Conservation (phyloP, 2,888 invertebrate genomes). For the Fragum fragum region DNA sequence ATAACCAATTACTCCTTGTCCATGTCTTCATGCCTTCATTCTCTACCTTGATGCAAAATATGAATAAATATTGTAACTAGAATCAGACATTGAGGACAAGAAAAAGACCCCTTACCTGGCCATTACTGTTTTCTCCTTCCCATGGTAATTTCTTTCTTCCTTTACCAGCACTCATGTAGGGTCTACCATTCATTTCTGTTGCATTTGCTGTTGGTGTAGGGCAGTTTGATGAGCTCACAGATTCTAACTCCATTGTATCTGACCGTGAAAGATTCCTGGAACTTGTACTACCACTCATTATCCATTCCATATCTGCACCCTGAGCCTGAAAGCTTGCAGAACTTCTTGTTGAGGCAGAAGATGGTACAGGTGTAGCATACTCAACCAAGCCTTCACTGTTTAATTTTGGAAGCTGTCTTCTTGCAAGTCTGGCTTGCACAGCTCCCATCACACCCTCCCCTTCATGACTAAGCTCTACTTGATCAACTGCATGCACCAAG, state of each 20-base stretch:
- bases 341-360: conserved; percentile 84
- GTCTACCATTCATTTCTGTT: conserved; percentile 72
- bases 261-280: conserved; percentile 75
- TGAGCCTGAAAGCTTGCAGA: conserved; percentile 72
- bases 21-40: no score
- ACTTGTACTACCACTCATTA: conserved; percentile 88
- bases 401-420: conserved; percentile 91
- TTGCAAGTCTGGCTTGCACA: conserved; percentile 92
- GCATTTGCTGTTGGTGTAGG: conserved; percentile 76
- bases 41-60: no score
- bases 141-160: conserved; percentile 85
- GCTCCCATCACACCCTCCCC: conserved; percentile 89
- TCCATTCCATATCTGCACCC: conserved; percentile 93
- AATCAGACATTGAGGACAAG: no score
- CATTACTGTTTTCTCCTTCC: conserved; percentile 77
- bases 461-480: conserved; percentile 86
- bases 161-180: conserved; percentile 84
- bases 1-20: no score
- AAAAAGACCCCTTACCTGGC: no score
- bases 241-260: conserved; percentile 81
- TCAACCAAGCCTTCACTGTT: conserved; percentile 92
- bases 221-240: conserved; percentile 79
- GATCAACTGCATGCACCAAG: conserved; percentile 88
- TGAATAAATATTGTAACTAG: no score
- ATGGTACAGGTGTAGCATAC: conserved; percentile 91